These are phyloP conservation scores for Rachycentron canadum DNA, from an alignment of 2,797 vertebrate genomes.

Conservation along the genomic window DNA sequence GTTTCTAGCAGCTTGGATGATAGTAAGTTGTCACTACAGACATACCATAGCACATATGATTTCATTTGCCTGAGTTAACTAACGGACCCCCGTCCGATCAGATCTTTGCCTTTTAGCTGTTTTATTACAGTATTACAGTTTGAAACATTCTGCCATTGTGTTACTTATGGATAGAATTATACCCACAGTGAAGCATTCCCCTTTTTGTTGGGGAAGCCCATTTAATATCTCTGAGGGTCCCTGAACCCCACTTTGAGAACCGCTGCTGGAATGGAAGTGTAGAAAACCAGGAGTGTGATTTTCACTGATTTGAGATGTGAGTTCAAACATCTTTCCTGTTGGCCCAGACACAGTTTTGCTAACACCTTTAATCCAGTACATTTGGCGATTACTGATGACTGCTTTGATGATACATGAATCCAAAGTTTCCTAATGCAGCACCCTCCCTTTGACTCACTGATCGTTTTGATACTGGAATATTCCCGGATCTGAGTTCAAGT, in stretches of 20 bases:
- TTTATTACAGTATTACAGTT: too few species aligned
- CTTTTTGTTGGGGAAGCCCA: too few species aligned
- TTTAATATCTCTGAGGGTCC: too few species aligned
- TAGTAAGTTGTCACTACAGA: not conserved
- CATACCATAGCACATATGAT: not conserved
- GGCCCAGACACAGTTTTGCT: not conserved
- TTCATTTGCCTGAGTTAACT: too few species aligned
- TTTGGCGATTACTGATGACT: not conserved
- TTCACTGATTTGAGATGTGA: not conserved
- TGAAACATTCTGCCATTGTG: too few species aligned
- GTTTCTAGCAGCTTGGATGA: not conserved
- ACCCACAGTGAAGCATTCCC: too few species aligned
- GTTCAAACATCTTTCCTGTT: not conserved
- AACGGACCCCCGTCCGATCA: too few species aligned
- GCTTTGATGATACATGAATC: not conserved
- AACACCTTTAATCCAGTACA: slow-evolving; percentile 9
- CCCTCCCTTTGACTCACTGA: not conserved
- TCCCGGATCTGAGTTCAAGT: not conserved
- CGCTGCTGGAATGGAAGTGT: too few species aligned
- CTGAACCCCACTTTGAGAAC: too few species aligned
- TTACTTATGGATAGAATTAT: too few species aligned
- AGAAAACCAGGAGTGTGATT: not conserved
- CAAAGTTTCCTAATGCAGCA: not conserved
- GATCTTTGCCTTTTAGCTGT: too few species aligned
- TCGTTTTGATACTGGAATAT: not conserved